Evolutionary conservation across 2,113 vertebrate genomes (phyloP).

Genomic region (Gallinago media): DNA sequence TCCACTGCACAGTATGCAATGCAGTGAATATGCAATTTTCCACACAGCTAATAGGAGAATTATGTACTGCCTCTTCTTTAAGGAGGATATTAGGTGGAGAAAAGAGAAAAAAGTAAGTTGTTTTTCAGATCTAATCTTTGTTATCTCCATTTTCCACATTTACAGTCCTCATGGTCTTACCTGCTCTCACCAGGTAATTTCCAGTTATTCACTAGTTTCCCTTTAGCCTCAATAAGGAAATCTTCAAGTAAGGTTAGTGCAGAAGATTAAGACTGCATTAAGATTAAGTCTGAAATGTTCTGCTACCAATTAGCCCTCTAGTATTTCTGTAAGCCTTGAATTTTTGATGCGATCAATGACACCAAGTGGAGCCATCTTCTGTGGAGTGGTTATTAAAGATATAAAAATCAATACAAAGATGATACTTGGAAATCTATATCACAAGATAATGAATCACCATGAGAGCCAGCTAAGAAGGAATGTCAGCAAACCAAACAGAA

Average conservation of each 20-base stretch:
- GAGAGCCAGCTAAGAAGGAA: conserved; percentile 78
- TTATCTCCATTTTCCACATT: conserved; percentile 14
- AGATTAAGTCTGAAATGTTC: conserved; percentile 81
- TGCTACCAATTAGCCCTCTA: conserved; percentile 85
- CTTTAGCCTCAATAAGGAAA: conserved; percentile 64
- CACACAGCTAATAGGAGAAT: neutral
- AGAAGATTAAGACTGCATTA: conserved; percentile 83
- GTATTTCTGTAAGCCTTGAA: conserved; percentile 88
- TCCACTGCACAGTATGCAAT: neutral
- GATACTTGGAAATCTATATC: conserved; percentile 86
- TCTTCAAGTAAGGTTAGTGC: conserved; percentile 75
- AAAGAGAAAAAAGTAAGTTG: neutral
- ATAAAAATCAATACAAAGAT: conserved; percentile 88
- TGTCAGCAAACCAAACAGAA: conserved; percentile 83
- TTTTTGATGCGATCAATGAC: conserved; percentile 89
- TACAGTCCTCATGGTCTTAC: neutral
- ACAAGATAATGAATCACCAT: conserved; percentile 82
- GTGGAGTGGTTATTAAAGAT: conserved; percentile 87
- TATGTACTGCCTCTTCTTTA: neutral
- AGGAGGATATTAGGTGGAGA: neutral
- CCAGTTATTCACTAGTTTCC: conserved; percentile 46
- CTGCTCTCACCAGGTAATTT: conserved; percentile 66
- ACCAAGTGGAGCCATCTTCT: conserved; percentile 84
- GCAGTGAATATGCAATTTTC: neutral
- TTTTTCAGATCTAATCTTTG: conserved; percentile 7